A percentile compares a stretch with the other conserved stretches of the same genome.
Evolutionary conservation across 2,888 invertebrate genomes (phyloP).

Genomic region (Eumerus sabulonum): DNA sequence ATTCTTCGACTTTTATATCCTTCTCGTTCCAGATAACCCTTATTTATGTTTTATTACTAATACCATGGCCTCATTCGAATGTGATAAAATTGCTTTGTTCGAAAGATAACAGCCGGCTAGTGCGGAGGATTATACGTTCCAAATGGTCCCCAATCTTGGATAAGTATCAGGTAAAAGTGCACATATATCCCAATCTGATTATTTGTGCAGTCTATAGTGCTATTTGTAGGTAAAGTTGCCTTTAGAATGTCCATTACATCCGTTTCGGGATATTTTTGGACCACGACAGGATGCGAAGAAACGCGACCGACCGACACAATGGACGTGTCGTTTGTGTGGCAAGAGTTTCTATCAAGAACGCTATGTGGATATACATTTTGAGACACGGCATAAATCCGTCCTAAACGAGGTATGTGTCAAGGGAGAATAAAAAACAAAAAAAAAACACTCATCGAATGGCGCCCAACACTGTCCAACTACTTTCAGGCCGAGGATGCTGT

Average conservation of each 20-base stretch:
- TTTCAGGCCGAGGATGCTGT: conserved; percentile 92
- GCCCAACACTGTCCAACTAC: background rate
- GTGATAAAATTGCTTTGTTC: conserved; percentile 93
- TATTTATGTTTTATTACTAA: conserved; percentile 88
- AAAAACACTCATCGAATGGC: too few relatives aligned
- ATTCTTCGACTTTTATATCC: too few relatives aligned
- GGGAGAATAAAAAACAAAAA: too few relatives aligned
- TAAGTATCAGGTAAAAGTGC: conserved; percentile 84
- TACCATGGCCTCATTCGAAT: conserved; percentile 93
- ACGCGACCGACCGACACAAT: conserved; percentile 91
- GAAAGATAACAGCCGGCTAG: conserved; percentile 92
- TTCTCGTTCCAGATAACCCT: conserved; percentile 84
- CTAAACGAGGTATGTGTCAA: conserved; percentile 86
- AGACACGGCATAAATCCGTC: conserved; percentile 90
- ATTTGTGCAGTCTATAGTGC: background rate
- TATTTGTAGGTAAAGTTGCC: conserved; percentile 86
- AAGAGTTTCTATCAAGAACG: conserved; percentile 94
- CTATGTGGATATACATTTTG: conserved; percentile 92
- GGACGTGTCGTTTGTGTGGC: conserved; percentile 94
- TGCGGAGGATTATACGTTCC: conserved; percentile 91
- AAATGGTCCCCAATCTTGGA: conserved; percentile 95
- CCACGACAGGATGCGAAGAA: conserved; percentile 92
- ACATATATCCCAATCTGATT: conserved; percentile 7
- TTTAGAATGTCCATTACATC: conserved; percentile 93
- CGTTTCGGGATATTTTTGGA: conserved; percentile 91